Evolutionary conservation across 2,113 vertebrate species (phyloP), one percentile per base, ranked within the genome.

Genomic region (Galbula dea): DNA sequence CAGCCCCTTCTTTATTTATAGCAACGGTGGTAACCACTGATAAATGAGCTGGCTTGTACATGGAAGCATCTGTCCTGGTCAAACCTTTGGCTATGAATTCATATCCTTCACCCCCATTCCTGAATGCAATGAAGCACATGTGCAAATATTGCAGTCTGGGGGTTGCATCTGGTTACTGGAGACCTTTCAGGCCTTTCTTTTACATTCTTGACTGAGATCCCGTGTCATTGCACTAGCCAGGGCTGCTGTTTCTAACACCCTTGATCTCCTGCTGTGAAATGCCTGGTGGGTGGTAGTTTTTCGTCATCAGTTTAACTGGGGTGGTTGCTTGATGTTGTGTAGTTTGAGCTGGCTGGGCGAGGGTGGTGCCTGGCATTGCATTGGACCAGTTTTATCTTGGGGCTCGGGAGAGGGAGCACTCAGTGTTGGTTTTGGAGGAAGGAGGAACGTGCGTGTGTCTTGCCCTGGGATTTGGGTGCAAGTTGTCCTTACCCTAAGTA

Each of bases 1-100:
- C n/a, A 59, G 16, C 20, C 21, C 69, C 10, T 14, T 69, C 67
- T 79, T 95, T 96, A 96, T 96, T 96, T 96, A 95, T 96, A 95
- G 96, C 89, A 93, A 65, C 7, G 32, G 79, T 94, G 93, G 94
- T 96, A 96, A 95, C 93, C 91, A 88, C 74, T 83, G 84, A 88
- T 94, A 94, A 81, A 73, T 54, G 94, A 94, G 82, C 85, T 89
- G 67, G 55, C 79, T 82, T 76, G 84, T 62, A 80, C 49, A 30
- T 54, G 84, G 91, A 71, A 45, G 63, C 67, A 92, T 93, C 54
- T 89, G 65, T 87, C 82, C 93, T 73, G 65, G 37, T 90, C 77
- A 76, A 58, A 91, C 79, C 82, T 83, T 86, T 80, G 75, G 36
- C 39, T 93, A 4, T 90, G 90, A 90, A 75, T 91, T 96, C 71